Base-by-base conservation (phyloP, 92 coral and sea anemone species). In the Epizoanthus scotinus region DNA sequence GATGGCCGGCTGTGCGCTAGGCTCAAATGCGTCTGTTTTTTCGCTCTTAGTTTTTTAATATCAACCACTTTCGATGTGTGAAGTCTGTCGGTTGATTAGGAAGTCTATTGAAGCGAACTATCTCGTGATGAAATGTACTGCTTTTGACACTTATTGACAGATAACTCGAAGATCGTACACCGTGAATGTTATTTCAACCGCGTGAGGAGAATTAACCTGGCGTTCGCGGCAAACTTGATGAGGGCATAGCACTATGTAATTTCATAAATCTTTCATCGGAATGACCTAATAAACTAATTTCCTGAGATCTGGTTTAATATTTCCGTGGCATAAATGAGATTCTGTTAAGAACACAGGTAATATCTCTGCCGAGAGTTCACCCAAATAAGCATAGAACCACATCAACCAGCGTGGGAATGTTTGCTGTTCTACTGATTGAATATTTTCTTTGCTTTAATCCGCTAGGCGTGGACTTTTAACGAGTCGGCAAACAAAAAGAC, bases 61-160 rank as follows among this genome's bases (percentile, higher is more conserved):
- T 59, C 55, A 75, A 34, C 81, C 56, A 75, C 68, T 75, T 75
- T 68, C 81, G 36, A 58, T 57, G 81, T 75, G 81, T 58, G 40
- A 59, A 75, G 57, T 38, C 69, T 57, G 57, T 75, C 53, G 79
- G 38, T 59, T 59, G 81, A 75, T 75, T 75, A 75, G 27, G 67
- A 60, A 54, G 57, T 21, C 81, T 40, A 28, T 67, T 75, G 69
- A 59, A 75, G 81, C 17, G 61, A 75, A 75, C 81, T 60, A 75
- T 75, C 68, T 75, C 69, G 81, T 75, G 81, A 75, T 75, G 81
- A 75, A 60, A 75, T 59, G 63, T 59, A 20, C 55, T 34, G 18
- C 40, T 75, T 59, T 59, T 75, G 81, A 75, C 81, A 75, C 68
- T 75, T 58, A 38, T 60, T 75, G 81, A 75, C 81, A 75, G 81